phyloP scores from a whole-genome alignment of 1,140 invertebrate species.

The Orius laevigatus region DNA sequence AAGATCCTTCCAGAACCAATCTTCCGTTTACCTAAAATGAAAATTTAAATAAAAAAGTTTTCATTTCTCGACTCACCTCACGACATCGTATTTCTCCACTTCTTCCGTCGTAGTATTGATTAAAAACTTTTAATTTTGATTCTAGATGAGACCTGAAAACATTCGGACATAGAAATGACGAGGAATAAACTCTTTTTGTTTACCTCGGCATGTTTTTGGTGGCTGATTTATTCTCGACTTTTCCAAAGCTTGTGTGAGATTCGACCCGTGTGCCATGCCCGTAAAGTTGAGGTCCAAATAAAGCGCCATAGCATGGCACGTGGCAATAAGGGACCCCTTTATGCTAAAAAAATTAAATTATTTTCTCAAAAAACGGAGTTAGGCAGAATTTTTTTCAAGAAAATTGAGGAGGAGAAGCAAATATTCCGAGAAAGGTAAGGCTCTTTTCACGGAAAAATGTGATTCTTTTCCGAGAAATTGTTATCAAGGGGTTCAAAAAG shows the following conservation, averaged over 20 bases:
- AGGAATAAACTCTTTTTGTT: not conserved
- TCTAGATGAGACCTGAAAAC: slow-evolving; percentile 54
- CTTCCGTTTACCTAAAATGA: slow-evolving; percentile 47
- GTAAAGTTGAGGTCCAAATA: slow-evolving; percentile 74
- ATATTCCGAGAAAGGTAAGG: not conserved
- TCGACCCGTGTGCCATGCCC: slow-evolving; percentile 74
- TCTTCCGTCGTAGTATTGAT: slow-evolving; percentile 65
- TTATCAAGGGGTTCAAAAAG: too few species aligned
- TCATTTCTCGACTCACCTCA: slow-evolving; percentile 32
- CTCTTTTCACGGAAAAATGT: not conserved
- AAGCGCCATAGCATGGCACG: slow-evolving; percentile 74
- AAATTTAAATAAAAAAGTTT: not conserved
- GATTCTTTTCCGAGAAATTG: too few species aligned
- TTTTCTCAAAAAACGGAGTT: not conserved
- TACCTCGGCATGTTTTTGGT: slow-evolving; percentile 27
- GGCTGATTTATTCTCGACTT: slow-evolving; percentile 37
- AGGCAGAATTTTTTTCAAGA: slow-evolving; percentile 1
- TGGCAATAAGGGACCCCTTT: slow-evolving; percentile 83
- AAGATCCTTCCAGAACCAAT: slow-evolving; percentile 57
- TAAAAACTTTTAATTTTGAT: slow-evolving; percentile 60
- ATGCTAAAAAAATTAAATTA: slow-evolving; percentile 38
- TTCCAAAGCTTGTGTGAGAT: slow-evolving; percentile 70
- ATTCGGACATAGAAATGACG: too few species aligned
- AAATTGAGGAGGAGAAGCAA: slow-evolving; percentile 5
- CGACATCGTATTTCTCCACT: slow-evolving; percentile 55